Conservation (phyloP, 2,888 invertebrate genomes). For the Drosophila maculinotata region DNA sequence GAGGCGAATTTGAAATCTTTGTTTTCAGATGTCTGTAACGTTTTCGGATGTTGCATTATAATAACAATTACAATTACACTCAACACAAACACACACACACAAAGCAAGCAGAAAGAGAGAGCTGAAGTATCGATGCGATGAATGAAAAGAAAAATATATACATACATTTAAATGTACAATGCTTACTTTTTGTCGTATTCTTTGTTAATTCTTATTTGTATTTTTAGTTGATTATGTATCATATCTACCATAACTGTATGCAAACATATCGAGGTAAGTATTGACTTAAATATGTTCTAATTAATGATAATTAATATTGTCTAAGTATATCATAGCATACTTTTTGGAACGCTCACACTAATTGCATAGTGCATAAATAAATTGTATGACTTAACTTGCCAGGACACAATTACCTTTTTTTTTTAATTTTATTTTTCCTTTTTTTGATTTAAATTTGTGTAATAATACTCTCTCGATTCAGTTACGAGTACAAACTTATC, state of each 20-base stretch:
- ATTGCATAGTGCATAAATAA: not conserved
- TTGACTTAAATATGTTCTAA: not conserved
- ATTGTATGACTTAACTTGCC: not conserved
- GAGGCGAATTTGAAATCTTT: slow-evolving; percentile 71
- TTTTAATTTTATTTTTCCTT: not conserved
- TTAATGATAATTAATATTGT: too few relatives aligned
- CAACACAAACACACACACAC: slow-evolving; percentile 18
- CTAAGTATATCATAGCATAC: slow-evolving; percentile 20
- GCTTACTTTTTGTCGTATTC: slow-evolving; percentile 68
- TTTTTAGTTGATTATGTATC: slow-evolving; percentile 20
- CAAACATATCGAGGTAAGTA: slow-evolving; percentile 27
- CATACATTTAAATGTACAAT: slow-evolving; percentile 79
- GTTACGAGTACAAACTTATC: too few relatives aligned
- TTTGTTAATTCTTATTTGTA: slow-evolving; percentile 38
- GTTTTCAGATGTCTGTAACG: slow-evolving; percentile 72
- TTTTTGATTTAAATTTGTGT: too few relatives aligned
- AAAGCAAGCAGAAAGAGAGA: slow-evolving; percentile 48
- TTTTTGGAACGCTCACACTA: slow-evolving; percentile 5
- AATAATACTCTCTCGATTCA: too few relatives aligned
- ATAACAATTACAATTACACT: slow-evolving; percentile 34
- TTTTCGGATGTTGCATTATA: slow-evolving; percentile 57
- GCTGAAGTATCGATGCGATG: slow-evolving; percentile 53
- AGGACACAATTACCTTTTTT: too few relatives aligned
- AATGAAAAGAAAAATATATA: slow-evolving; percentile 57
- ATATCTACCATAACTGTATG: not conserved